Evolutionary conservation across 1,140 invertebrate genomes (phyloP).

Genomic region (Nasonia vitripennis): DNA sequence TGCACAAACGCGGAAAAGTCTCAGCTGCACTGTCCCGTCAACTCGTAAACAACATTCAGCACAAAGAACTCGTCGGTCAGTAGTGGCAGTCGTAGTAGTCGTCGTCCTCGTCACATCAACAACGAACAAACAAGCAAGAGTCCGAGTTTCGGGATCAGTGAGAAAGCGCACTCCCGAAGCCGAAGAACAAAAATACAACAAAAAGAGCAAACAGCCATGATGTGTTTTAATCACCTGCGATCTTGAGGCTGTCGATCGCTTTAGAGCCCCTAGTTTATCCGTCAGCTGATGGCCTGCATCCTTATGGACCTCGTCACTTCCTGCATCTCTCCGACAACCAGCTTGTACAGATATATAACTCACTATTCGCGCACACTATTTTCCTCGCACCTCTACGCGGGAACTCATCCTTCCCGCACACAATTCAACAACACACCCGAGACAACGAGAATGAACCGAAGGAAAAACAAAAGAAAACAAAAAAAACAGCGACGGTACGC

Average conservation of each 20-base stretch:
- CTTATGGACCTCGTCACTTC: neutral
- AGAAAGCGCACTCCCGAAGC: neutral
- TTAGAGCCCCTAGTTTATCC: slow-evolving; percentile 35
- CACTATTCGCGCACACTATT: neutral
- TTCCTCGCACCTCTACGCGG: neutral
- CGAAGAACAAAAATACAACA: neutral
- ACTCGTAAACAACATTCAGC: too few species aligned
- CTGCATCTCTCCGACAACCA: neutral
- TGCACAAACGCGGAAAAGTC: neutral
- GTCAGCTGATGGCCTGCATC: slow-evolving; percentile 39
- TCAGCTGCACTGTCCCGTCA: neutral
- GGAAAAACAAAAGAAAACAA: neutral
- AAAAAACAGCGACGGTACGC: neutral
- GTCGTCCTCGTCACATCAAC: too few species aligned
- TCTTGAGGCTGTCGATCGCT: slow-evolving; percentile 42
- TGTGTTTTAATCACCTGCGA: slow-evolving; percentile 38
- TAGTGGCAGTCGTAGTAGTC: too few species aligned
- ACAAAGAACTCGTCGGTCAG: neutral
- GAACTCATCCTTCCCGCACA: neutral
- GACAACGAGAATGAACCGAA: neutral
- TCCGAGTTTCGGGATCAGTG: neutral
- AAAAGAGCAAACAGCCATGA: neutral
- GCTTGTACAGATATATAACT: neutral
- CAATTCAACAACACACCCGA: neutral
- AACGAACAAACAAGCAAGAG: too few species aligned